These are phyloP conservation scores for Rhadina sibilatrix DNA, from an alignment of 2,113 vertebrate species.

Conservation along the genomic window DNA sequence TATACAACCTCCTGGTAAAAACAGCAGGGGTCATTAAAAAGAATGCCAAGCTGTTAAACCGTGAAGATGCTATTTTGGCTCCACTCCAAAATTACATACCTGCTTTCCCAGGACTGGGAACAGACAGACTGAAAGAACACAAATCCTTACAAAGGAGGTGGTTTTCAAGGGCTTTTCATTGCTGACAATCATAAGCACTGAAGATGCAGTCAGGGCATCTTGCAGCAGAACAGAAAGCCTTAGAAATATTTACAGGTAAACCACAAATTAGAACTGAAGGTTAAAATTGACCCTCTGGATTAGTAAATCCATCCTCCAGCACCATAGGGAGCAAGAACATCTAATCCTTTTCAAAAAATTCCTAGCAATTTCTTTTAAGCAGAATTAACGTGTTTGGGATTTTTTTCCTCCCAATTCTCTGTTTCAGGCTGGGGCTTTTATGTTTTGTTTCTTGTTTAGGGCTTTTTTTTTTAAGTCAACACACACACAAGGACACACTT, in stretches of 20 bases:
- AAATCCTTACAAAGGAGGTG: not conserved
- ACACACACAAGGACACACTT: not conserved
- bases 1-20: not conserved
- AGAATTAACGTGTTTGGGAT: not conserved
- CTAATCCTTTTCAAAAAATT: not conserved
- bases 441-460: not conserved
- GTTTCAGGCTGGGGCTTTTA: not conserved
- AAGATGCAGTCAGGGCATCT: not conserved
- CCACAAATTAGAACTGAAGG: not conserved
- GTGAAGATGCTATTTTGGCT: not conserved
- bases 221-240: not conserved
- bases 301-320: not conserved
- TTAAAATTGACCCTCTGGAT: not conserved
- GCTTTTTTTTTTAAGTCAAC: not conserved
- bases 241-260: not conserved
- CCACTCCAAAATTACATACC: not conserved
- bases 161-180: not conserved
- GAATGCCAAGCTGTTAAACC: not conserved
- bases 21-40: not conserved
- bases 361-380: not conserved
- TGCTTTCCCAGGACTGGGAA: not conserved
- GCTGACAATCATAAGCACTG: not conserved
- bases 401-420: not conserved
- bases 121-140: not conserved
- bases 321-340: not conserved